Evolutionary conservation across 2,888 invertebrate species (phyloP).

Genomic region (Phanerotoma sp.): DNA sequence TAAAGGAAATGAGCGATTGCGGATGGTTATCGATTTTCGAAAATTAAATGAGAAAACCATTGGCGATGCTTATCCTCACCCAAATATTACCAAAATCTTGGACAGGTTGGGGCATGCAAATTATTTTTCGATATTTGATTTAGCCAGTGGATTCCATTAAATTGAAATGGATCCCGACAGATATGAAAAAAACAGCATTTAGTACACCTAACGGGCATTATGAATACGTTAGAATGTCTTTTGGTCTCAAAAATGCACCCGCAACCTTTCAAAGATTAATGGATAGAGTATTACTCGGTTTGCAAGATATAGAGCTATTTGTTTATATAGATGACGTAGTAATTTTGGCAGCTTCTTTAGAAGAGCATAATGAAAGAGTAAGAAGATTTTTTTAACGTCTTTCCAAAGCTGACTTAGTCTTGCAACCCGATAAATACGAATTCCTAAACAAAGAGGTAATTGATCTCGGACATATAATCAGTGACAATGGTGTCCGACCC

Average conservation of each 20-base stretch:
- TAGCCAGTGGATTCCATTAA: constrained; percentile 40
- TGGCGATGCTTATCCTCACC: too few relatives aligned
- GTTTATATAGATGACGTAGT: constrained; percentile 16
- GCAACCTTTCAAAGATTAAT: neutral
- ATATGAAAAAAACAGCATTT: constrained; percentile 29
- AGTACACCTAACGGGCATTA: constrained; percentile 32
- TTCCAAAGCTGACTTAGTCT: too few relatives aligned
- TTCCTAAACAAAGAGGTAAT: constrained; percentile 12
- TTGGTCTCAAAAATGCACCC: constrained; percentile 31
- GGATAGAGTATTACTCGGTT: neutral
- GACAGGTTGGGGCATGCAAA: constrained; percentile 19
- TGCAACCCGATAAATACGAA: constrained; percentile 17
- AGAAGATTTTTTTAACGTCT: too few relatives aligned
- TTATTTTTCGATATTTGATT: constrained; percentile 26
- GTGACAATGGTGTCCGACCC: constrained; percentile 3
- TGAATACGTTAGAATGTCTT: constrained; percentile 31
- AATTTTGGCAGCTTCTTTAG: too few relatives aligned
- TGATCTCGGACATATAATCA: constrained; percentile 17
- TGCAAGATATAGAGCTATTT: constrained; percentile 2
- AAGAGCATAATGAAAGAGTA: too few relatives aligned
- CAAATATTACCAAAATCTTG: too few relatives aligned
- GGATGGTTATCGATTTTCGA: too few relatives aligned
- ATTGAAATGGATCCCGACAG: constrained; percentile 32
- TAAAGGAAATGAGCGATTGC: constrained; percentile 17
- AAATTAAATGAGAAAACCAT: too few relatives aligned